phyloP scores from a whole-genome alignment of 37 sponge, comb jelly and placozoan species.

The Chondrilla cf. caribensis region DNA sequence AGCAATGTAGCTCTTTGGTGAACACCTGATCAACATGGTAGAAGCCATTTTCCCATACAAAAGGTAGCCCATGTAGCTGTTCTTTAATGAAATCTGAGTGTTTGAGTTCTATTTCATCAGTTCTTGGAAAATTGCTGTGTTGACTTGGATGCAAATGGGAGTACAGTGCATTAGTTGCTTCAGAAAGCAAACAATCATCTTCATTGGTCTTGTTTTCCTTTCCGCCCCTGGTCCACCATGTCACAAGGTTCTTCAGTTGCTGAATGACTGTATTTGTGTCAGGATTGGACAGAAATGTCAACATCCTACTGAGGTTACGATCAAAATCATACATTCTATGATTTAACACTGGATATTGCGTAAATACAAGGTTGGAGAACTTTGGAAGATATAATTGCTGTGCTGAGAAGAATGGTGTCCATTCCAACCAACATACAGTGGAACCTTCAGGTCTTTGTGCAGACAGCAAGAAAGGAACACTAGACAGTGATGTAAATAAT shows the following conservation, averaged over 20 bases:
- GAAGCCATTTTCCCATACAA: slow-evolving; percentile 59
- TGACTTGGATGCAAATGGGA: too few species aligned
- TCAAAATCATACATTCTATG: neutral
- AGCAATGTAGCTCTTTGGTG: neutral
- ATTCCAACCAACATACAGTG: neutral
- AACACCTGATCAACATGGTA: slow-evolving; percentile 18
- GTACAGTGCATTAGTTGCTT: too few species aligned
- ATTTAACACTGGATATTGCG: neutral
- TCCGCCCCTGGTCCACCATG: neutral
- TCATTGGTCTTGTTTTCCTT: neutral
- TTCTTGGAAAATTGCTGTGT: too few species aligned
- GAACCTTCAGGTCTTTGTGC: slow-evolving; percentile 10
- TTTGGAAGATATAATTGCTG: neutral
- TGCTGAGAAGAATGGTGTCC: neutral
- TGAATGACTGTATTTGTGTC: neutral
- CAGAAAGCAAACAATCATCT: too few species aligned
- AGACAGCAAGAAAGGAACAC: slow-evolving; percentile 31
- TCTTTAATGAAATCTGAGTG: neutral
- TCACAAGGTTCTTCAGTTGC: neutral
- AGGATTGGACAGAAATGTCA: too few species aligned
- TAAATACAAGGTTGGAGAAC: neutral
- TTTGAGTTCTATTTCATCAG: too few species aligned
- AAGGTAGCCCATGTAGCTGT: slow-evolving; percentile 32
- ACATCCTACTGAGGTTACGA: too few species aligned
- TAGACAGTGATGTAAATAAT: neutral